Evolutionary conservation across 1,140 invertebrate species (phyloP).

Genomic region (Drosophila neocordata): DNA sequence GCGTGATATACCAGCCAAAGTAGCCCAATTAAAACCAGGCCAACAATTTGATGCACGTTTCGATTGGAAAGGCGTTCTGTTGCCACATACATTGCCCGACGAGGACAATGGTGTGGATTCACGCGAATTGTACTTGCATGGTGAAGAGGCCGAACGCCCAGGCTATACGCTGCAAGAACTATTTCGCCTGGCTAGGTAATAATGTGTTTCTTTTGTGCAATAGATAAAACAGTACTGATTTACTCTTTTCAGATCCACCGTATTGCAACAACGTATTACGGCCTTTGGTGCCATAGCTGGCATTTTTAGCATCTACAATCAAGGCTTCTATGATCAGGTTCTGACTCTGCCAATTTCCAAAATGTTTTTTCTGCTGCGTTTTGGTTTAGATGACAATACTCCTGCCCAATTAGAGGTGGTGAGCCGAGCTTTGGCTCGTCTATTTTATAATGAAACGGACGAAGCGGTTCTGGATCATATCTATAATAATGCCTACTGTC

Average conservation of each 20-base stretch:
- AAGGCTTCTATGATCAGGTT: constrained; percentile 88
- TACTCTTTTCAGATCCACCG: constrained; percentile 84
- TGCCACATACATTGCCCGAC: constrained; percentile 85
- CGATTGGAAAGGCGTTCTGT: constrained; percentile 87
- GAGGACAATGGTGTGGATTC: constrained; percentile 83
- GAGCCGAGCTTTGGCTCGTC: constrained; percentile 88
- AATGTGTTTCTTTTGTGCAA: no score
- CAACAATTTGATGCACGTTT: constrained; percentile 89
- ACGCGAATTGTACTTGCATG: constrained; percentile 93
- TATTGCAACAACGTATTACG: constrained; percentile 90
- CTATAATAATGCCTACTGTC: constrained; percentile 87
- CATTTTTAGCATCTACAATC: constrained; percentile 89
- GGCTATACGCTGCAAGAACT: constrained; percentile 95
- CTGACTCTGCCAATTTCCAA: constrained; percentile 86
- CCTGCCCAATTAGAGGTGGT: constrained; percentile 88
- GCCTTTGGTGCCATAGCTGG: constrained; percentile 91
- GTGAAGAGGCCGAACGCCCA: constrained; percentile 94
- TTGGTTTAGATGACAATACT: constrained; percentile 93
- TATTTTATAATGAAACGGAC: constrained; percentile 90
- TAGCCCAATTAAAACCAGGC: constrained; percentile 81
- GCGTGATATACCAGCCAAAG: constrained; percentile 85
- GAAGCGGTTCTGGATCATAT: constrained; percentile 89
- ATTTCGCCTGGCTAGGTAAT: constrained; percentile 86
- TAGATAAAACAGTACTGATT: not conserved
- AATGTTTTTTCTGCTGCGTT: constrained; percentile 91